Base-by-base conservation (phyloP, 2,113 vertebrate species). In the Oophaga pumilio region DNA sequence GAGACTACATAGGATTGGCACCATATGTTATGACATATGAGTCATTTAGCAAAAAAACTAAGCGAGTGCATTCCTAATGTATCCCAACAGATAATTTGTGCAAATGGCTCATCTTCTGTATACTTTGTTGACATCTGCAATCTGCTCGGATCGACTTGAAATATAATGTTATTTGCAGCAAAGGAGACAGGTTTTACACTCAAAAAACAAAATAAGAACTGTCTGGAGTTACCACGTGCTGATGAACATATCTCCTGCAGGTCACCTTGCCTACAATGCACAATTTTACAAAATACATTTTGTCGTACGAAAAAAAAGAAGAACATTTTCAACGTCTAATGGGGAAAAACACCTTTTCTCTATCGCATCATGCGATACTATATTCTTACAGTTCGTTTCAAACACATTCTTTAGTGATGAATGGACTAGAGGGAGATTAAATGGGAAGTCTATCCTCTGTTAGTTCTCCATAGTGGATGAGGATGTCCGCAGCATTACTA, bases 41-140 rank as follows among this genome's bases (percentile, higher is more conserved):
- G 28, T 85, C 60, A 52, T 82, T 82, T 82, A 66, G 60, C 80
- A 82, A 68, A n/a, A 43, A 43, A 52, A 68, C 69, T 85, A 85
- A 74, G 69, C 4, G 18, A 76, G 28, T 33, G 56, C 56, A 76
- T 59, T 76, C 28, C 18, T 74, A 85, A 85, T 85, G 52, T 57
- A 74, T 82, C 80, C 60, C 83, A 76, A 85, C 28, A 33, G 50
- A 84, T 73, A 76, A 85, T 76, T 74, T 76, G 69, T 85, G 69
- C 53, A 59, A 57, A 49, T 59, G 56, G 56, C 28, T 85, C 66
- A 85, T 71, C 20, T 22, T 64, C 43, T 82, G 20, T 50, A 82
- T 64, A 49, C 28, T n/a, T 82, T 84, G 68, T 22, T 84, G 82
- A 74, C 66, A 84, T 73, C 82, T 84, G 82, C 82, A 84, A 73